Evolutionary conservation across 2,797 vertebrate genomes (phyloP).

Genomic region (Ptychadena robeensis): DNA sequence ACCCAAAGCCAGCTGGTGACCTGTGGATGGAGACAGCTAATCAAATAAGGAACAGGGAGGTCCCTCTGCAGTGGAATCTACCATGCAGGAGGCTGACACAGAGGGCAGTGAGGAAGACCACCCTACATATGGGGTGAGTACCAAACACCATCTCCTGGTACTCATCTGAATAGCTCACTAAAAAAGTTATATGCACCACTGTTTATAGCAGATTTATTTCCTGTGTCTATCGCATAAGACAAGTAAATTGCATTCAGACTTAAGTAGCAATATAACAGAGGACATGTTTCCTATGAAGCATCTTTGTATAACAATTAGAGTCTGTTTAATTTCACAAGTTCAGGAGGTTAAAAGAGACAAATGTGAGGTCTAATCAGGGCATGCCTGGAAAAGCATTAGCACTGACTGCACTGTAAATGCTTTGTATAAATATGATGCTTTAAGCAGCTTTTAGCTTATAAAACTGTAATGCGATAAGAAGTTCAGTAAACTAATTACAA

Average conservation of each 20-base stretch:
- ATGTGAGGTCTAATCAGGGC: background rate
- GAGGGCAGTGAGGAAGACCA: too few relatives aligned
- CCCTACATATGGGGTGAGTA: too few relatives aligned
- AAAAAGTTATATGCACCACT: too few relatives aligned
- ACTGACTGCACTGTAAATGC: constrained; percentile 8
- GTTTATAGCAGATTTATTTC: too few relatives aligned
- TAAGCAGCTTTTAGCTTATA: constrained; percentile 44
- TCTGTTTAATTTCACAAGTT: constrained; percentile 12
- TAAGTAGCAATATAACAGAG: background rate
- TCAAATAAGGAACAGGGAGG: too few relatives aligned
- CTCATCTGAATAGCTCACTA: too few relatives aligned
- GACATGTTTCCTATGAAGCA: background rate
- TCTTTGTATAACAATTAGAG: constrained; percentile 2
- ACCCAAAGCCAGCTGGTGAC: too few relatives aligned
- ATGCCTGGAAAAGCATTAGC: constrained; percentile 16
- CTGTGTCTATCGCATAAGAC: too few relatives aligned
- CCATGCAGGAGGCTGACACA: too few relatives aligned
- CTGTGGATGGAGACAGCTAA: too few relatives aligned
- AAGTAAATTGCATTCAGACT: background rate
- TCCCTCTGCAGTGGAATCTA: too few relatives aligned
- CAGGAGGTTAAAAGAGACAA: constrained; percentile 1
- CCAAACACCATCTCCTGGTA: too few relatives aligned
- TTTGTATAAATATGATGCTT: constrained; percentile 24
- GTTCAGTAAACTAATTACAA: constrained; percentile 29
- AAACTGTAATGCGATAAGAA: constrained; percentile 37